These are phyloP conservation scores for Corythoichthys haematopterus DNA, from an alignment of 2,113 vertebrate species.

Conservation along the genomic window DNA sequence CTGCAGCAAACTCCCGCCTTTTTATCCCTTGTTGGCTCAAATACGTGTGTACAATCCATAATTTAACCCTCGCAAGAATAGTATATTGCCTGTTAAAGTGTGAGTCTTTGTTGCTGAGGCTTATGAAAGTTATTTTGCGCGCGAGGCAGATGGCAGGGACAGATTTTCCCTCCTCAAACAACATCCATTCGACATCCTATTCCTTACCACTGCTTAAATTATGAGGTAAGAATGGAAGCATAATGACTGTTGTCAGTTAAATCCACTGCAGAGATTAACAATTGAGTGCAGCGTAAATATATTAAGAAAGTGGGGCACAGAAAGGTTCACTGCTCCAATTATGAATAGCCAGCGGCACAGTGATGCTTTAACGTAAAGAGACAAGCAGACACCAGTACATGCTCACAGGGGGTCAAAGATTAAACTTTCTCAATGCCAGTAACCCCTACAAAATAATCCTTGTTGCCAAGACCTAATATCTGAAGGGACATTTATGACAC, in stretches of 20 bases:
- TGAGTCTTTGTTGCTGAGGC: slow-evolving; percentile 39
- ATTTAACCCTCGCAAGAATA: slow-evolving; percentile 1
- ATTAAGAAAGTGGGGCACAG: background rate
- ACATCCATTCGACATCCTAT: slow-evolving; percentile 25
- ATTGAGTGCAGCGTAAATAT: background rate
- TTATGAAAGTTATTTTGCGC: slow-evolving; percentile 43
- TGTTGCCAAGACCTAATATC: slow-evolving; percentile 65
- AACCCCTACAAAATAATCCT: slow-evolving; percentile 59
- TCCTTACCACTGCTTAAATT: slow-evolving; percentile 21
- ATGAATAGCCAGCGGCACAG: slow-evolving; percentile 6
- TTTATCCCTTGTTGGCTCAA: slow-evolving; percentile 30
- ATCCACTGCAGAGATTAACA: background rate
- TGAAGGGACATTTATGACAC: slow-evolving; percentile 67
- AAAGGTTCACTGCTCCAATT: background rate
- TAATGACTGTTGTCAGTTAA: background rate
- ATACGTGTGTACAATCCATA: slow-evolving; percentile 20
- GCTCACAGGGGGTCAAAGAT: slow-evolving; percentile 56
- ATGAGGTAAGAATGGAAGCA: background rate
- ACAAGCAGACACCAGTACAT: slow-evolving; percentile 33
- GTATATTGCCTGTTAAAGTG: slow-evolving; percentile 28
- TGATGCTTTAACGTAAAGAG: slow-evolving; percentile 13
- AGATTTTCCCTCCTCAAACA: slow-evolving; percentile 50
- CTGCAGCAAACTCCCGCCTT: too few relatives aligned
- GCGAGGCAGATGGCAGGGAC: slow-evolving; percentile 61
- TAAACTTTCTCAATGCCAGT: slow-evolving; percentile 56